Percentiles rank a stretch among this genome's conserved stretches.
Conservation (phyloP, 2,888 invertebrate species). For the Aleiodes alternator region DNA sequence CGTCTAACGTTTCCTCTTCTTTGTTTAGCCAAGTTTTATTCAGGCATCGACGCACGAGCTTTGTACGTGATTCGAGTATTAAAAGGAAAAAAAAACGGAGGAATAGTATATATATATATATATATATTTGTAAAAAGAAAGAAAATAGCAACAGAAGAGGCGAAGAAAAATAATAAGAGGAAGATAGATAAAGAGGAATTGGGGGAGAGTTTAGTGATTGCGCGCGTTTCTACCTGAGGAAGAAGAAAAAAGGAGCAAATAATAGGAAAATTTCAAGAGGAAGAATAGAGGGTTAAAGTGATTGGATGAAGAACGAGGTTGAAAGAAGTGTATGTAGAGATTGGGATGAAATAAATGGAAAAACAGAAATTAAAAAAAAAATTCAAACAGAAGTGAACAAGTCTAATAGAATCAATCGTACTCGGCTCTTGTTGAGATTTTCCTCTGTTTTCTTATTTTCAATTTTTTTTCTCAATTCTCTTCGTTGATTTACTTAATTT, state of each 20-base stretch:
- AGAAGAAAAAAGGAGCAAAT: conserved; percentile 36
- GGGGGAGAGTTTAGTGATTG: conserved; percentile 14
- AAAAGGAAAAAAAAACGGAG: conserved; percentile 27
- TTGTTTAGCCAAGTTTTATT: conserved; percentile 36
- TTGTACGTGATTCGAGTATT: conserved; percentile 46
- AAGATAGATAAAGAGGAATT: conserved; percentile 31
- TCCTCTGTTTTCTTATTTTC: not conserved
- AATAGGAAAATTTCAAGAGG: conserved; percentile 13
- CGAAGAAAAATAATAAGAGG: conserved; percentile 41
- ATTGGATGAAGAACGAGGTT: not conserved
- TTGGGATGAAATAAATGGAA: conserved; percentile 1
- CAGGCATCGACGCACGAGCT: conserved; percentile 36
- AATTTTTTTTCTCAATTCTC: not conserved
- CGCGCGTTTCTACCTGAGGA: conserved; percentile 40
- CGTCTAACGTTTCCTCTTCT: conserved; percentile 28
- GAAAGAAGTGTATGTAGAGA: conserved; percentile 1
- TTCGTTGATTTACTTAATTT: not conserved
- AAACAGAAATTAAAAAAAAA: conserved; percentile 11
- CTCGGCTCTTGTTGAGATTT: not conserved
- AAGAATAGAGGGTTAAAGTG: conserved; percentile 18
- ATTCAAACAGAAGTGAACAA: conserved; percentile 8
- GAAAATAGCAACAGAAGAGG: not conserved
- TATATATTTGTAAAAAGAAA: not conserved
- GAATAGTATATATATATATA: conserved; percentile 10
- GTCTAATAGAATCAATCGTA: conserved; percentile 23